Conservation (phyloP, 2,113 vertebrate genomes). For the Erpornis zantholeuca region DNA sequence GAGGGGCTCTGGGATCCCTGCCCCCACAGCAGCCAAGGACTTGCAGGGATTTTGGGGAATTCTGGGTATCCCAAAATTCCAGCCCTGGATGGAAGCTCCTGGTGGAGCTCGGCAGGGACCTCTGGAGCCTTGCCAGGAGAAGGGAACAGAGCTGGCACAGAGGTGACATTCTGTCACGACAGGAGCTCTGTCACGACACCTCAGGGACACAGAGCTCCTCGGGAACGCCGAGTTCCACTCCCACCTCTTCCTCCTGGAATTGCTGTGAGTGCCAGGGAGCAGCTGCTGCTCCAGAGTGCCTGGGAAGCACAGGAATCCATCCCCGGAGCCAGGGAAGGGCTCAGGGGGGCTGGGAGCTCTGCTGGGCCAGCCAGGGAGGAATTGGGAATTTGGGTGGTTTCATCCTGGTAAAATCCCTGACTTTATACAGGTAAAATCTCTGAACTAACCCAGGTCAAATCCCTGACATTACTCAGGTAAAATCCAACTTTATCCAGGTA, state of each 20-base stretch:
- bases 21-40: background rate
- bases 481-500: too few species aligned
- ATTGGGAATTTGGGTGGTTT: background rate
- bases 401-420: too few species aligned
- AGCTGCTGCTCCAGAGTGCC: background rate
- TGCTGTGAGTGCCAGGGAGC: background rate
- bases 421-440: too few species aligned
- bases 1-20: background rate
- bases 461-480: too few species aligned
- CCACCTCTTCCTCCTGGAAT: background rate
- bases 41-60: background rate
- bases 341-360: background rate
- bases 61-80: background rate
- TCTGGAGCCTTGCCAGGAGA: background rate
- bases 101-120: background rate
- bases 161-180: background rate
- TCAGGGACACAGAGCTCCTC: background rate
- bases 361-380: background rate
- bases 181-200: background rate
- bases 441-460: too few species aligned
- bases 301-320: background rate
- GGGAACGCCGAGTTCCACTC: rapidly evolving
- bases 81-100: background rate
- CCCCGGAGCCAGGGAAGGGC: background rate
- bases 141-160: background rate